These are phyloP conservation scores for Graphium colonna DNA, from an alignment of 2,888 invertebrate species.

Conservation along the genomic window DNA sequence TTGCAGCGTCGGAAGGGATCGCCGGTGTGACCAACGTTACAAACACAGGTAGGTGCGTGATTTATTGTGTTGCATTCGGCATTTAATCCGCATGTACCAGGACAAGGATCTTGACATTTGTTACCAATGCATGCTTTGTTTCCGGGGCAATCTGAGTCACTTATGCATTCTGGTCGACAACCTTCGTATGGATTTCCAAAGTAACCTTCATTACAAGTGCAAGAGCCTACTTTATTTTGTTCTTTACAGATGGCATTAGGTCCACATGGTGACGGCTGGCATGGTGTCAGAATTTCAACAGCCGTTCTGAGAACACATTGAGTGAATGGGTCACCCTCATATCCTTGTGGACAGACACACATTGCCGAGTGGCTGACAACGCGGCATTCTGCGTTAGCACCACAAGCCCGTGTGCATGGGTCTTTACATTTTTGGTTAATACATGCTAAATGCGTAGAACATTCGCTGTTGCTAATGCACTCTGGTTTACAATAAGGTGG, in stretches of 20 bases:
- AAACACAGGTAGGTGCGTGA: conserved; percentile 85
- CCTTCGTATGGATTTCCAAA: conserved; percentile 91
- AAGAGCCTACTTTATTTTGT: conserved; percentile 84
- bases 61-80: conserved; percentile 86
- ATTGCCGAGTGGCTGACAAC: conserved; percentile 89
- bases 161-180: conserved; percentile 87
- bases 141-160: conserved; percentile 86
- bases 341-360: conserved; percentile 85
- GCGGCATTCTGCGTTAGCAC: conserved; percentile 85
- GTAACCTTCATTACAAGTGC: conserved; percentile 84
- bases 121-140: conserved; percentile 86
- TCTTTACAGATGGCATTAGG: conserved; percentile 86
- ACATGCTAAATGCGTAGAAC: conserved; percentile 84
- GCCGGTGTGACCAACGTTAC: conserved; percentile 82
- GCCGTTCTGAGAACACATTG: conserved; percentile 72
- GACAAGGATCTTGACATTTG: no score
- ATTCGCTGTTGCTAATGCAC: conserved; percentile 89
- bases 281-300: conserved; percentile 80
- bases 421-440: conserved; percentile 86
- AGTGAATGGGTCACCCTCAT: conserved; percentile 83
- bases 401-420: conserved; percentile 87
- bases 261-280: conserved; percentile 83
- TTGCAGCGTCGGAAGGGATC: conserved; percentile 80
- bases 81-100: conserved; percentile 87
- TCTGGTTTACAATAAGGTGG: conserved; percentile 90